Conservation (phyloP, 2,888 invertebrate genomes). For the Opisthograptis luteolata region DNA sequence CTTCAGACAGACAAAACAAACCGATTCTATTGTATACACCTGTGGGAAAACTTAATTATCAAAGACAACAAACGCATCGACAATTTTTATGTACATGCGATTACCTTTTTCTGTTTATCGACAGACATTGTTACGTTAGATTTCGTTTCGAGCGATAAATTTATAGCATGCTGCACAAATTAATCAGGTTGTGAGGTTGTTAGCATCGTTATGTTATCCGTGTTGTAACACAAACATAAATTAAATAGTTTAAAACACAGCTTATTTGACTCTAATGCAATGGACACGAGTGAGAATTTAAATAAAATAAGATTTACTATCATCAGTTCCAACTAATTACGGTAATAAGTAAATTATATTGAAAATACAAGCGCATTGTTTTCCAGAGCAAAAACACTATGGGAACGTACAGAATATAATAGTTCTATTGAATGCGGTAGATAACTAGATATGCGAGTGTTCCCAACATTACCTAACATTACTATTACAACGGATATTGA, state of each 20-base stretch:
- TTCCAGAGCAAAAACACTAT: conserved; percentile 63
- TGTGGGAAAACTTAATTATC: conserved; percentile 75
- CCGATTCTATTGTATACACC: conserved; percentile 68
- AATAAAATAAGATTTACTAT: background rate
- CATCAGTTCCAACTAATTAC: conserved; percentile 17
- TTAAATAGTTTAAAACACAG: conserved; percentile 1
- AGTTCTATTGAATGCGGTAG: conserved; percentile 58
- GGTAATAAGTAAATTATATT: conserved; percentile 25
- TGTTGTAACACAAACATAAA: conserved; percentile 5
- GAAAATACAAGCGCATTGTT: conserved; percentile 39
- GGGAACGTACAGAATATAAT: conserved; percentile 62
- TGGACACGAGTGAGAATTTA: conserved; percentile 12
- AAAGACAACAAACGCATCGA: conserved; percentile 62
- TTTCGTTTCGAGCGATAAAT: conserved; percentile 19
- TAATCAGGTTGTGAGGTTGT: conserved; percentile 3
- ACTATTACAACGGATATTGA: conserved; percentile 76
- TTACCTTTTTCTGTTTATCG: conserved; percentile 33
- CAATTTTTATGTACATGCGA: conserved; percentile 44
- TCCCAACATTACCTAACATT: conserved; percentile 71
- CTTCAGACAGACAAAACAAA: conserved; percentile 68
- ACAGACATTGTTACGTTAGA: conserved; percentile 31
- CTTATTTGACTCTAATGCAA: conserved; percentile 5
- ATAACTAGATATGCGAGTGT: conserved; percentile 61
- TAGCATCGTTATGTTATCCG: conserved; percentile 14
- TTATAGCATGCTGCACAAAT: conserved; percentile 11